A percentile compares a stretch with the other conserved stretches of the same genome.
Conservation (phyloP, 2,797 vertebrate species). For the Dallia pectoralis region DNA sequence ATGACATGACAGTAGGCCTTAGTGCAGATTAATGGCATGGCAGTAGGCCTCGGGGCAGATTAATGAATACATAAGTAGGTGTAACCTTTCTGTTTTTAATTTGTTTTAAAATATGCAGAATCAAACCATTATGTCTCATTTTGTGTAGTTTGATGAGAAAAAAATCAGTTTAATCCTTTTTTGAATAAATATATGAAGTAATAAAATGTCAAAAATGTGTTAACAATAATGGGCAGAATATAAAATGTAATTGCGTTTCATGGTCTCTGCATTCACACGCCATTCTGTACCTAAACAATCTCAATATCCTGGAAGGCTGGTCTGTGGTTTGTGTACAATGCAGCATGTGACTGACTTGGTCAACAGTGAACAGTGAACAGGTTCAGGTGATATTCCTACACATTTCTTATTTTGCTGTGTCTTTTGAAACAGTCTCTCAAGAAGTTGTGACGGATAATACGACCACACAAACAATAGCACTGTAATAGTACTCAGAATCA, state of each 20-base stretch:
- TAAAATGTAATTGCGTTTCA: neutral
- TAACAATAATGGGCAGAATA: neutral
- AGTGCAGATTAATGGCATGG: too few relatives aligned
- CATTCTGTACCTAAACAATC: neutral
- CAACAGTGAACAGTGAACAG: neutral
- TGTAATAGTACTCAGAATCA: neutral
- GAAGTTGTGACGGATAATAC: neutral
- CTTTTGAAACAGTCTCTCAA: neutral
- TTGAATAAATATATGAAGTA: too few relatives aligned
- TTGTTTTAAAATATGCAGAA: too few relatives aligned
- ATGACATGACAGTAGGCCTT: too few relatives aligned
- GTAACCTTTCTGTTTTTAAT: too few relatives aligned
- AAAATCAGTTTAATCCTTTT: too few relatives aligned
- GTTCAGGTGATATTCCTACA: neutral
- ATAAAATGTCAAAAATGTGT: too few relatives aligned
- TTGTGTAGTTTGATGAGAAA: too few relatives aligned
- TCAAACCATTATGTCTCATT: too few relatives aligned
- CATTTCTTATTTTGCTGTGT: neutral
- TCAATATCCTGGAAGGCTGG: neutral
- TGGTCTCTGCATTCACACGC: neutral
- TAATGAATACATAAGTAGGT: too few relatives aligned
- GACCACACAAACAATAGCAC: neutral
- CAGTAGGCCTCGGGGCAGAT: too few relatives aligned
- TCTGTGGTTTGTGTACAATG: neutral
- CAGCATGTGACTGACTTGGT: slow-evolving; percentile 4